A percentile compares a stretch with the other conserved stretches of the same genome.
Evolutionary conservation across 2,888 invertebrate species (phyloP).

Genomic region (Zonitis immaculata): DNA sequence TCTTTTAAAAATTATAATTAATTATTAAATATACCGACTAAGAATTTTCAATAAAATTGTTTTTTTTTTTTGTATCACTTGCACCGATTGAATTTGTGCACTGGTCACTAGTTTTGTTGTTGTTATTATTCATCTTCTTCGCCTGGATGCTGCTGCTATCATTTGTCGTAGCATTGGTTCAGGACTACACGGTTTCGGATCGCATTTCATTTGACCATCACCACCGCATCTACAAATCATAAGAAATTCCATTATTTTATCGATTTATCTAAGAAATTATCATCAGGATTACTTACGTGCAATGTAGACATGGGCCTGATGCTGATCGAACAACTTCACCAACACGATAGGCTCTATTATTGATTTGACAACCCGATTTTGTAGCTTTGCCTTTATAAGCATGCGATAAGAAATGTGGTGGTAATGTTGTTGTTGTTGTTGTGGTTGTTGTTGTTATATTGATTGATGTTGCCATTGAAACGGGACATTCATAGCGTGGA

Average conservation of each 20-base stretch:
- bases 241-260: no score
- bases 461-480: constrained; percentile 76
- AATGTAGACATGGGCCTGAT: constrained; percentile 89
- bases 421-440: constrained; percentile 78
- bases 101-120: constrained; percentile 36
- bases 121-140: constrained; percentile 57
- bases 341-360: constrained; percentile 77
- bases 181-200: constrained; percentile 84
- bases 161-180: constrained; percentile 87
- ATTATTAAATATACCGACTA: constrained; percentile 33
- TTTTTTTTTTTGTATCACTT: constrained; percentile 47
- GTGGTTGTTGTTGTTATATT: constrained; percentile 85
- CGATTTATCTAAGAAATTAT: neutral
- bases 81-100: constrained; percentile 39
- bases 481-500: constrained; percentile 90
- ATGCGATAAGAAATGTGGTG: constrained; percentile 77
- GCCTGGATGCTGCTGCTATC: constrained; percentile 74
- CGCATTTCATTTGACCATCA: constrained; percentile 91
- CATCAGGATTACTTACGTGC: constrained; percentile 70
- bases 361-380: constrained; percentile 79
- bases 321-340: constrained; percentile 81
- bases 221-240: constrained; percentile 70
- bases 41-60: constrained; percentile 31
- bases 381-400: constrained; percentile 71
- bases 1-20: constrained; percentile 43